Base-by-base conservation (phyloP, 2,888 invertebrate genomes). In the Polymixis lichenea region DNA sequence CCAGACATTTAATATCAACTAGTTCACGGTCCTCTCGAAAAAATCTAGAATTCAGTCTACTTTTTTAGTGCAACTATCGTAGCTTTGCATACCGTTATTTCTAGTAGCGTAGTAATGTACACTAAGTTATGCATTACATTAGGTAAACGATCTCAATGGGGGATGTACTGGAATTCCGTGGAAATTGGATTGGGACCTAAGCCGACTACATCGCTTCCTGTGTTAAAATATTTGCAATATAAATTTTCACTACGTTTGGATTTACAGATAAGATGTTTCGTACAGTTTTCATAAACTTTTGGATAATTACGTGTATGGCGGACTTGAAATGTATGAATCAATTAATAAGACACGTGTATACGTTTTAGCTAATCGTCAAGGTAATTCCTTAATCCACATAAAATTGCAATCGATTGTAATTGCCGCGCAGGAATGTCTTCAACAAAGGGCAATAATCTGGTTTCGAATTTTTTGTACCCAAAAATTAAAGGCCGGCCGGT, bases 131-230 rank as follows among this genome's bases (percentile, higher is more conserved):
- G 79, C 70, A 85, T 84, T 79, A 75, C 69, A 62, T 49, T 67
- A 86, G 87, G 87, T 87, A 90, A 87, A 85, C 84, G 82, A 83
- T 79, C 77, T 79, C 80, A 84, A 77, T 72, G 69, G 58, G 84
- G 84, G 81, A 82, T 78, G 77, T 77, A 73, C 75, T 80, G 83
- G 82, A 80, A 84, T 83, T 78, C 78, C 73, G 84, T 72, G 84
- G 86, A 88, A 90, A 91, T 91, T 91, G 91, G 83, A 89, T 87
- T 86, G 89, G 89, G 90, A 90, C 86, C 81, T 88, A 85, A 87
- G 83, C 82, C 82, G 86, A 82, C 83, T 76, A 65, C 65, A 66
- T 64, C 61, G 73, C 49, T 73, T 77, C 65, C 75, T 64, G 53
- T 55, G 72, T 85, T 86, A 78, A 74, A 75, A 74, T 79, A 77